Evolutionary conservation across 2,888 invertebrate genomes (phyloP).

Genomic region (Epistrophe grossulariae): DNA sequence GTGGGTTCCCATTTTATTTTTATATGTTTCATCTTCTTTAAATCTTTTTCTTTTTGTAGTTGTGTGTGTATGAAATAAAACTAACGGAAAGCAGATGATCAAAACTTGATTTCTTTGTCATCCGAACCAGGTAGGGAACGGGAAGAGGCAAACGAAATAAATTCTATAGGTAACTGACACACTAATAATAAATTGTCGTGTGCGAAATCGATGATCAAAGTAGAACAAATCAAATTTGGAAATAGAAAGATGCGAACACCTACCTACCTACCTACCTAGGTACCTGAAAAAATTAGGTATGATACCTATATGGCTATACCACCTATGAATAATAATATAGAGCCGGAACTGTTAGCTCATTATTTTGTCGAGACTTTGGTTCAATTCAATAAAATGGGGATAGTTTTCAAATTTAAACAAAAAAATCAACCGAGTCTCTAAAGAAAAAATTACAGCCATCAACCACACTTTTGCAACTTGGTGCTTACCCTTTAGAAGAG

Average conservation of each 20-base stretch:
- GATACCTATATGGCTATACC: no score
- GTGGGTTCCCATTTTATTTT: neutral
- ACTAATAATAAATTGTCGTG: constrained; percentile 13
- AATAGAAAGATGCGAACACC: neutral
- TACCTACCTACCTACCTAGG: neutral
- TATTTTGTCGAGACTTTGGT: neutral
- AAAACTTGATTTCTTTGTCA: constrained; percentile 29
- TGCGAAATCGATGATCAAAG: constrained; percentile 21
- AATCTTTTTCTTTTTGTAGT: neutral
- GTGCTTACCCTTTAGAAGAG: neutral
- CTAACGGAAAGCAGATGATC: constrained; percentile 19
- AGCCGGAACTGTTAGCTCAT: neutral
- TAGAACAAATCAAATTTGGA: constrained; percentile 1
- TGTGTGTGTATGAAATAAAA: constrained; percentile 10
- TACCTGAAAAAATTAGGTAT: no score
- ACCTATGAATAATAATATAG: no score
- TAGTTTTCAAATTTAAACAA: neutral
- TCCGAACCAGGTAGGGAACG: neutral
- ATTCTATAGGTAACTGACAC: neutral
- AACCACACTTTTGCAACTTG: neutral
- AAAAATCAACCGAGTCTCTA: neutral
- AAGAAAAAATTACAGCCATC: neutral
- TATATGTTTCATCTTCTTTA: neutral
- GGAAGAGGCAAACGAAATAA: neutral
- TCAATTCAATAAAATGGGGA: neutral